Percentiles rank a stretch among this genome's conserved stretches.
phyloP scores from a whole-genome alignment of 2,888 invertebrate genomes.

The Heliothis peltigera region DNA sequence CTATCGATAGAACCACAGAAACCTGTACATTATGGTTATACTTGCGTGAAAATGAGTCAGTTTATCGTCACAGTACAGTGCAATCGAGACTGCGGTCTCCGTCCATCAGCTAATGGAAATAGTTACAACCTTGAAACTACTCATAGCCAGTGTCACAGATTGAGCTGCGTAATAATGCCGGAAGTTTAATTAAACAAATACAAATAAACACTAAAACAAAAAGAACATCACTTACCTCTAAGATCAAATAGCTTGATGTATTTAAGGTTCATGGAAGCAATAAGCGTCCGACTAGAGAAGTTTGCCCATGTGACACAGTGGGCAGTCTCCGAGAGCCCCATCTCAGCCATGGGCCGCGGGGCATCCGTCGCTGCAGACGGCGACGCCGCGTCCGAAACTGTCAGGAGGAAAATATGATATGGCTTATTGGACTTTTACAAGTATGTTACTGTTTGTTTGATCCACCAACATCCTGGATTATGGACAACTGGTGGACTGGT shows the following conservation, averaged over 20 bases:
- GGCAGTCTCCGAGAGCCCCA: constrained; percentile 95
- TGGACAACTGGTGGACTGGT: no score
- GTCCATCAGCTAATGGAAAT: background rate
- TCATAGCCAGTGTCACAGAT: background rate
- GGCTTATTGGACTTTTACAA: no score
- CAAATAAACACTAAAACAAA: no score
- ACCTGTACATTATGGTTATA: background rate
- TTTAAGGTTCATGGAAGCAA: constrained; percentile 97
- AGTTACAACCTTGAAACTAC: background rate
- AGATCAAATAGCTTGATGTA: constrained; percentile 96
- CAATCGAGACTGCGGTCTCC: background rate
- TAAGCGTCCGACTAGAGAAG: constrained; percentile 92
- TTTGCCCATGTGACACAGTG: constrained; percentile 96
- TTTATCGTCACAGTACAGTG: constrained; percentile 5
- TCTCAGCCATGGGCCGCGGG: constrained; percentile 92
- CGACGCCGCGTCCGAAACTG: constrained; percentile 65
- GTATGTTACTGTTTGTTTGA: no score
- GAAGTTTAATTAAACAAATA: background rate
- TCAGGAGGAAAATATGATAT: background rate
- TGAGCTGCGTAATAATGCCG: background rate
- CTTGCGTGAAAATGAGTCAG: constrained; percentile 17
- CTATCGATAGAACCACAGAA: background rate
- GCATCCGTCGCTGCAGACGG: constrained; percentile 83
- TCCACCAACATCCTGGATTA: no score
- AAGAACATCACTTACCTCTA: constrained; percentile 91